Conservation (phyloP, 2,113 vertebrate genomes). For the Gasterosteus nipponicus region DNA sequence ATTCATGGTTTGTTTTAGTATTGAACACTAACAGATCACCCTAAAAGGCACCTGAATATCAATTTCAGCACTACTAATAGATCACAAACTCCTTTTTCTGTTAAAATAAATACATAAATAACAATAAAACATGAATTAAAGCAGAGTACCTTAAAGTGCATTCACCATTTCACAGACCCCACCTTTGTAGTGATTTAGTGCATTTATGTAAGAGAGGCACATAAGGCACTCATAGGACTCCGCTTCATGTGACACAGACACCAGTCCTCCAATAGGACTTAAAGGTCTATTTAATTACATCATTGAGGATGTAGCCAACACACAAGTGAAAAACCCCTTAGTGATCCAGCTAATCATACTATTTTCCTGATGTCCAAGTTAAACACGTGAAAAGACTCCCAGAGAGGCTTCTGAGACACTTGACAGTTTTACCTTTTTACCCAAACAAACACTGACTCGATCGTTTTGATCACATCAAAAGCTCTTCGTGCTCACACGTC, state of each 20-base stretch:
- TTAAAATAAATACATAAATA: constrained; percentile 54
- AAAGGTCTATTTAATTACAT: constrained; percentile 14
- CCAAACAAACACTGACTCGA: not conserved
- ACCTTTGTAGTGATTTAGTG: constrained; percentile 8
- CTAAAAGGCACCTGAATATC: not conserved
- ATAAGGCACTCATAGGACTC: constrained; percentile 48
- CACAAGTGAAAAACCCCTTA: not conserved
- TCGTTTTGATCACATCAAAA: not conserved
- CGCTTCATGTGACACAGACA: constrained; percentile 4
- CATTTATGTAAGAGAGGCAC: not conserved
- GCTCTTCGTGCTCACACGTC: not conserved
- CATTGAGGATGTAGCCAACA: not conserved
- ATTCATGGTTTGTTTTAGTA: not conserved
- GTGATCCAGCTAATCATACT: not conserved
- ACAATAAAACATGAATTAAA: constrained; percentile 21
- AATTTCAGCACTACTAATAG: not conserved
- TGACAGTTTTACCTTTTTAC: not conserved
- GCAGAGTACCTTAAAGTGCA: constrained; percentile 61
- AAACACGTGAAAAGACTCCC: not conserved
- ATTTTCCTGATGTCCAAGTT: not conserved
- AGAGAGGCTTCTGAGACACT: not conserved
- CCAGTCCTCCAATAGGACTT: not conserved
- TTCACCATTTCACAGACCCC: constrained; percentile 39
- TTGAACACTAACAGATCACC: not conserved
- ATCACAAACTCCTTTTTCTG: constrained; percentile 13